Evolutionary conservation across 2,113 vertebrate species (phyloP).

Genomic region (Chaetura pelagica): DNA sequence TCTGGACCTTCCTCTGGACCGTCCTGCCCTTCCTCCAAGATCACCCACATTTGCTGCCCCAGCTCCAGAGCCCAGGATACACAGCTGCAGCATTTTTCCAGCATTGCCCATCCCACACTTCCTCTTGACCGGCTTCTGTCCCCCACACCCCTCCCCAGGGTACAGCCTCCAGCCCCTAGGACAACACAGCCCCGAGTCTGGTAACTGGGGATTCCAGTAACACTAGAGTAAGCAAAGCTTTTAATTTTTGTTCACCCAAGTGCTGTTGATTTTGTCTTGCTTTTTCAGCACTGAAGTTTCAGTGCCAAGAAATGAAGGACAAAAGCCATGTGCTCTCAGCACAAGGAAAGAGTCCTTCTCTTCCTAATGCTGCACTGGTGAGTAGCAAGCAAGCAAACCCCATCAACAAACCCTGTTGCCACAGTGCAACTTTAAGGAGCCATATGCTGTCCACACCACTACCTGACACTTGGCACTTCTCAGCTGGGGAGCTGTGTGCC

Average conservation of each 20-base stretch:
- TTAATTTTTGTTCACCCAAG: neutral
- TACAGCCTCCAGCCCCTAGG: neutral
- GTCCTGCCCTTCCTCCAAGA: neutral
- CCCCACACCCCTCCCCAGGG: neutral
- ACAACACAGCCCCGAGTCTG: neutral
- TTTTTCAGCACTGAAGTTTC: neutral
- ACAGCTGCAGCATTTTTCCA: neutral
- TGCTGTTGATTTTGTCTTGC: neutral
- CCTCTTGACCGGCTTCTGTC: neutral
- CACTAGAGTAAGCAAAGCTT: neutral
- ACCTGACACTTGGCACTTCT: neutral
- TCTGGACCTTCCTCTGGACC: too few species aligned
- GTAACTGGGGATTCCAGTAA: neutral
- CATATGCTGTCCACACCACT: neutral
- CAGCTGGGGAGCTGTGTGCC: fast-evolving
- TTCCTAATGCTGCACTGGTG: neutral
- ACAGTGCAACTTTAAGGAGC: neutral
- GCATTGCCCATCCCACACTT: neutral
- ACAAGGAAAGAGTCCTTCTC: neutral
- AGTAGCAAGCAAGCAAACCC: neutral
- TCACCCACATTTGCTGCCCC: neutral
- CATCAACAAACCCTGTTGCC: fast-evolving
- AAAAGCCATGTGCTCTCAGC: neutral
- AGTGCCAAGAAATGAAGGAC: neutral
- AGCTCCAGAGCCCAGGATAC: neutral